Percentiles rank a stretch among this genome's conserved stretches.
phyloP scores from a whole-genome alignment of 2,888 invertebrate genomes.

The Drosophila leonis region DNA sequence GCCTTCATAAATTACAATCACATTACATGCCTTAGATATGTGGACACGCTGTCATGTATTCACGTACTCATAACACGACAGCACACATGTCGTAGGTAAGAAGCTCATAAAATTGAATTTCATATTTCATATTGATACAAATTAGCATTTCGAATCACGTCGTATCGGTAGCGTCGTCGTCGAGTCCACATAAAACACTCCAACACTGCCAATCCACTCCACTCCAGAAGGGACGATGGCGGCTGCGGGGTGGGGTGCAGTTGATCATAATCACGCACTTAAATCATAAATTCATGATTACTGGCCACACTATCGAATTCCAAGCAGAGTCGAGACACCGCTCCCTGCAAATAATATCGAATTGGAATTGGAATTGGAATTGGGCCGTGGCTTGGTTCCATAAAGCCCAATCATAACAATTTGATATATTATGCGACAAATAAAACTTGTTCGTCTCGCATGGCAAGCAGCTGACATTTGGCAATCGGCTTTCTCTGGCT shows the following conservation, averaged over 20 bases:
- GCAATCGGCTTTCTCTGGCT: constrained; percentile 38
- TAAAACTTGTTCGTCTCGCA: constrained; percentile 41
- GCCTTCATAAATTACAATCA: constrained; percentile 60
- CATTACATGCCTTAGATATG: constrained; percentile 64
- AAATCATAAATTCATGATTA: constrained; percentile 81
- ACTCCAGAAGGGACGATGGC: constrained; percentile 1
- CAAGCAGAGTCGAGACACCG: constrained; percentile 62
- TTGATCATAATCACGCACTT: constrained; percentile 72
- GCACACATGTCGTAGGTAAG: constrained; percentile 49
- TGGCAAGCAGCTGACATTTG: constrained; percentile 37
- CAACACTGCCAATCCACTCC: background rate
- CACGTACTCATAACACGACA: constrained; percentile 69
- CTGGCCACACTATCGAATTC: constrained; percentile 60
- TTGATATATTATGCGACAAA: constrained; percentile 69
- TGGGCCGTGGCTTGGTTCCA: constrained; percentile 33
- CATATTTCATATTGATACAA: constrained; percentile 70
- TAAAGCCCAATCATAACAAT: constrained; percentile 58
- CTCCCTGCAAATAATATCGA: constrained; percentile 51
- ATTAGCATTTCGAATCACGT: constrained; percentile 64
- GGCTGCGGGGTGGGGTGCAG: background rate
- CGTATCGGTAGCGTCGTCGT: constrained; percentile 32
- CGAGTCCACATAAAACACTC: constrained; percentile 37
- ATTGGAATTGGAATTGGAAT: constrained; percentile 23
- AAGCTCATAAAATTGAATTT: constrained; percentile 70
- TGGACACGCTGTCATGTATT: constrained; percentile 60